Evolutionary conservation across 1,140 invertebrate genomes (phyloP), one percentile per base, ranked within the genome.

Genomic region (Euura saliciscinereae): DNA sequence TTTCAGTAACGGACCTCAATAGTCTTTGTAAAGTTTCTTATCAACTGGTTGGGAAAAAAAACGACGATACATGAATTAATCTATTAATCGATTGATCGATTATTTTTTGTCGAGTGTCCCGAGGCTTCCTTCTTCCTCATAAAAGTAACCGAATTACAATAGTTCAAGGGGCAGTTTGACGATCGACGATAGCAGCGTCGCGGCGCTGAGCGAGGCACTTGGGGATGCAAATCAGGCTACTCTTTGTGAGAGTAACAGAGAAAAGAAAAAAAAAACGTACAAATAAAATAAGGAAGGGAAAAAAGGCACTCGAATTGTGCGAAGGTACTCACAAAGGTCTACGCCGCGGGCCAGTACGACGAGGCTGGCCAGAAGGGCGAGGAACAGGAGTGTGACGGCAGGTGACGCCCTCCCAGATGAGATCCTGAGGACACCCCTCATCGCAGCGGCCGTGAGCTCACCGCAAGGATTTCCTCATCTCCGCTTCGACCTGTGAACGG

Each of bases 241-340:
- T 28, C 28, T 28, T 28, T 64, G 59, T 13, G 59, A 13, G 8
- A 10, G 59, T 10, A 64, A 66, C 13, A 66, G 2, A 66, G 6
- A 66, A 6, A 8, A 66, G 2, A 66, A 1, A 66, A 6, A 8
- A 11, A 13, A 7, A 7, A 13, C 1, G 6, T 66, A 28, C 8
- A 66, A 13, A 8, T 11, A 11, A 44, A 45, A 69, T 4, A 69
- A 10, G 68, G 7, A 28, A 69, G 6, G 13, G 3, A 44, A 69
- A 69, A 45, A 42, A 69, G 11, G 28, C 45, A 69, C 28, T 28
- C 28, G 28, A 28, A 28, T 28, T 28, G 28, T 28, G 28, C 28
- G 28, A 28, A 28, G 28, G 59, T 77, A 84, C 85, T 86, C 72
- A 87, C 85, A 85, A 71, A 86, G 83, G 80, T 87, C 85, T 74